Evolutionary conservation across 2,797 vertebrate genomes (phyloP).

Genomic region (Characodon lateralis): DNA sequence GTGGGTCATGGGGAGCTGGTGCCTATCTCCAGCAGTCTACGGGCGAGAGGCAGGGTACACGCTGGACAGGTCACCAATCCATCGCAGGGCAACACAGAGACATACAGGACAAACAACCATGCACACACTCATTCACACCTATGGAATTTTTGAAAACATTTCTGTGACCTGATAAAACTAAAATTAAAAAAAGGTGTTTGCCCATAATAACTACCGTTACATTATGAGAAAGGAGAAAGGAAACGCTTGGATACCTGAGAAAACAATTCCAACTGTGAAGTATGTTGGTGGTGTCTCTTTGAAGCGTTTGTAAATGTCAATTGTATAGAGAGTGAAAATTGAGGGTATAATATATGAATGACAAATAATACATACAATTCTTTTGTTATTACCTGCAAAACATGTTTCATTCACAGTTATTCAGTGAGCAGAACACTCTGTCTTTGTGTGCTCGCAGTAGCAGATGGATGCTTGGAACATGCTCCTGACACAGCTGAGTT

Average conservation of each 20-base stretch:
- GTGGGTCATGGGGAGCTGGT: no score
- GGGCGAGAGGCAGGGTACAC: no score
- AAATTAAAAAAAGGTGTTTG: not conserved
- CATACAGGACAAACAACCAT: no score
- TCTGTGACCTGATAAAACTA: not conserved
- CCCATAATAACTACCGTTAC: not conserved
- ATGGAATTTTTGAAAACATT: no score
- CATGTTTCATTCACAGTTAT: no score
- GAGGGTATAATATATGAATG: not conserved
- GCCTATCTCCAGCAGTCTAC: no score
- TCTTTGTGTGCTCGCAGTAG: constrained; percentile 66
- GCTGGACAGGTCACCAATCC: no score
- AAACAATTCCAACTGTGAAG: not conserved
- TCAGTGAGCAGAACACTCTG: not conserved
- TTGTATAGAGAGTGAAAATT: not conserved
- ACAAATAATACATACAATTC: not conserved
- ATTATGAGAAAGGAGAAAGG: not conserved
- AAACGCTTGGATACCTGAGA: not conserved
- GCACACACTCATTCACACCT: no score
- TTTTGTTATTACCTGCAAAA: not conserved
- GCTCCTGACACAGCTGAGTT: constrained; percentile 96
- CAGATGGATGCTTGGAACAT: constrained; percentile 93
- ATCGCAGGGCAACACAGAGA: no score
- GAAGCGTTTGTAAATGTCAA: no score
- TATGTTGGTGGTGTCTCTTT: no score